Evolutionary conservation across 2,113 vertebrate genomes (phyloP), one percentile per base, ranked within the genome.

Genomic region (Tetrao urogallus): DNA sequence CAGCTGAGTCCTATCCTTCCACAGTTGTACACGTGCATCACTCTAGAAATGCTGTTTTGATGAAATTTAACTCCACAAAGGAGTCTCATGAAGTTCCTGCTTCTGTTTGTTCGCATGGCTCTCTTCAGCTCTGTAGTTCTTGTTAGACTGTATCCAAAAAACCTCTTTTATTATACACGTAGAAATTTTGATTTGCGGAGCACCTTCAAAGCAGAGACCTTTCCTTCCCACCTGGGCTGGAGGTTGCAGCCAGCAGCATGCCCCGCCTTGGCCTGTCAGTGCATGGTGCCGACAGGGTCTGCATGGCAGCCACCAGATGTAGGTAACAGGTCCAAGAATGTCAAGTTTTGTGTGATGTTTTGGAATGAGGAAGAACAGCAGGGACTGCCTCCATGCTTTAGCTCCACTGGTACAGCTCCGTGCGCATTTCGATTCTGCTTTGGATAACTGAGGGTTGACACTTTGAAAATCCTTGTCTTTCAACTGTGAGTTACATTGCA

Each of bases 11-110:
- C 80, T 52, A 70, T 86, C 86, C 65, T 93, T 91, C 91, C 67
- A 92, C 82, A 86, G 65, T 86, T 93, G 92, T 92, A 67, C 64
- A 94, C 77, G 47, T 64, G 80, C 57, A 38, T 95, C 61, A 32
- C 48, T 63, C 94, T 91, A 48, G 18, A 91, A 74, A 78, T 45
- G 82, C 85, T 2, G 0, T 61, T 91, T 45, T 75, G 65, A 66
- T 83, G 57, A 61, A 91, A 92, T 95, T 86, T 81, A 83, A 61
- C 66, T 88, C 84, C 52, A 6, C 56, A 50, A 20, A 91, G 72
- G 52, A 82, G 87, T 20, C n/a, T 42, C 32, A 20, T 8, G 8
- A 76, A 87, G 82, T 50, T 96, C 20, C 71, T 67, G 78, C 47
- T 89, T 93, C 86, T 90, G 65, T 69, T 77, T 72, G 34, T 0